Base-by-base conservation (phyloP, 2,113 vertebrate species). In the Marcusenius ussheri region DNA sequence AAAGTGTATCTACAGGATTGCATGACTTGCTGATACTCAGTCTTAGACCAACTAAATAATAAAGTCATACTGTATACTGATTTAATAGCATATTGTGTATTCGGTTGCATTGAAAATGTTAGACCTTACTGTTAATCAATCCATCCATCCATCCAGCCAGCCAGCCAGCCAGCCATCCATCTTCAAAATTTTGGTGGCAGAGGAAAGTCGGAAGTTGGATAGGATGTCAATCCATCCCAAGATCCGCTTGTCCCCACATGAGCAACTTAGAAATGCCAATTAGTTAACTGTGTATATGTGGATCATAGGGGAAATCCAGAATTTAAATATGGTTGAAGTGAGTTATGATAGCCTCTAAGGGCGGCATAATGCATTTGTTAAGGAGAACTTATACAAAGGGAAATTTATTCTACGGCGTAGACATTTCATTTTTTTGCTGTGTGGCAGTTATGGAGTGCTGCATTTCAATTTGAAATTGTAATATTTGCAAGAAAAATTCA, bases 1-100 rank as follows among this genome's bases (percentile, higher is more conserved):
- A 74, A 91, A 91, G 90, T 94, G 93, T 95, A 94, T 93, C 92
- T 94, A 91, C 50, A 92, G 91, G 92, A 93, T 93, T 93, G 94
- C 93, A 91, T 91, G 89, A 93, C 91, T 93, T 93, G 56, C 21
- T n/a, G 21, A 58, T n/a, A 24, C 1, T 24, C 91, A 56, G 90
- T 92, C 93, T 93, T 62, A 62, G 92, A 92, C 93, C 93, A 95
- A 95, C 94, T 93, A 62, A 56, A 62, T 62, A n/a, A 62, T 62
- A 9, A 62, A 62, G 56, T 62, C 24, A n/a, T 62, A n/a, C n/a
- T n/a, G n/a, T n/a, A 9, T 9, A 9, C 24, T 62, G 24, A 62
- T 24, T 58, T 58, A 24, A 58, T 58, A 58, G 5, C 0, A 24
- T 58, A 24, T 24, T 27, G 11, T 31, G 8, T 31, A 27, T 70